Base-by-base conservation (phyloP, 2,888 invertebrate genomes). In the Aphidoletes aphidimyza region DNA sequence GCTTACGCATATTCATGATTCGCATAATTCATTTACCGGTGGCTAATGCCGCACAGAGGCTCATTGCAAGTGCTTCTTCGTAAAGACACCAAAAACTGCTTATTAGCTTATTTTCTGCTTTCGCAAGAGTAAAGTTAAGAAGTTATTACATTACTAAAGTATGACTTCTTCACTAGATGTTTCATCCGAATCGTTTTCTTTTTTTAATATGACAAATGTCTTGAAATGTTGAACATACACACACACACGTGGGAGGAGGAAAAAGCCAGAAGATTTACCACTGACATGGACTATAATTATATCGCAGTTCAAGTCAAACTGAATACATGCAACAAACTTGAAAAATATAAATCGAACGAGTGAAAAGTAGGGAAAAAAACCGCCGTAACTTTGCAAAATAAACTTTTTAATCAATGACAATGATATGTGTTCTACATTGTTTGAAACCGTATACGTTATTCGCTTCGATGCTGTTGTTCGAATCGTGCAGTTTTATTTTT, bases 401-500 rank as follows among this genome's bases (percentile, higher is more conserved):
- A 54, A 54, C 34, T 69, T 69, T 69, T 30, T 69, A 69, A 69
- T 30, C 69, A 69, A 69, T 69, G 69, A 69, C 69, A 34, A 30
- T 30, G 69, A 69, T 69, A 30, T 69, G 69, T 69, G 17, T 69
- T 30, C 17, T 30, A 1, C n/a, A 47, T 3, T 14, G 26, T 8
- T 69, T 11, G n/a, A 11, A 26, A 26, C 22, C n/a, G 26, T 30
- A 2, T 69, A 30, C 30, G 2, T 34, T 69, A 69, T 69, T 30
- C 30, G 69, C 30, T 30, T 69, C 30, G 30, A 54, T 54, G 22
- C 54, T 54, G 9, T 47, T 22, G 22, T 22, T 54, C 54, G n/a
- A 2, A 30, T 69, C 69, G 26, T 69, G 30, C 30, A 69, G 69
- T 30, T 69, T 69, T 39, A 14, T 69, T 17, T 69, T 54, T 26